Base-by-base conservation (phyloP, 2,888 invertebrate genomes). In the Halocaridina rubra region DNA sequence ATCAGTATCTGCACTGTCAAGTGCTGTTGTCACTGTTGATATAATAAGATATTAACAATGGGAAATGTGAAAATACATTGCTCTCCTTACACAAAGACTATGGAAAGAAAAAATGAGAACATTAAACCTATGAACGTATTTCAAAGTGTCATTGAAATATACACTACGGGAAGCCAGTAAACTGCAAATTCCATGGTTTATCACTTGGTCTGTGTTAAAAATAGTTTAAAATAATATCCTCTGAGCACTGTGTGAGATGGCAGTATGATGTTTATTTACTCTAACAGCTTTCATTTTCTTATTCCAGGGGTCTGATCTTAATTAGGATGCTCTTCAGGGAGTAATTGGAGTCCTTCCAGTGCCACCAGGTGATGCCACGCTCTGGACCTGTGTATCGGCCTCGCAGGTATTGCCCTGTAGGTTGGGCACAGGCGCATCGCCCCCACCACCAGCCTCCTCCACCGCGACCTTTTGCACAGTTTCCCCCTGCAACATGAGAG, bases 381-480 rank as follows among this genome's bases (percentile, higher is more conserved):
- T 88, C 86, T 0, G 86, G 81, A 3, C 88, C 88, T 57, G 84
- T 85, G 72, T 84, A 80, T n/a, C 84, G 72, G 7, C 88, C 88
- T 32, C 79, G 46, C n/a, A 78, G 72, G 78, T 87, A 88, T 81
- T 88, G 86, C 8, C 88, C 88, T 24, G 88, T 88, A 13, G 88
- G 88, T 39, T 88, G 88, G 3, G 88, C 86, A 32, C 88, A 88
- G n/a, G 88, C 85, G 27, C 88, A 88, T 3, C 88, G 80, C 1
- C 88, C 88, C 88, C 88, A 88, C 88, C 88, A 88, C 88, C 88
- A 88, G 1, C 88, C 88, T 16, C 88, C 88, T 2, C 88, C 88
- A 0, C 88, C 88, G 1, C 88, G 80, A 1, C 86, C 86, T 22
- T 84, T 59, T 16, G 88, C 64, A 22, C 88, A 88, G 79, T 84